These are phyloP conservation scores for Atta cephalotes DNA, from an alignment of 1,140 invertebrate genomes.

Conservation along the genomic window DNA sequence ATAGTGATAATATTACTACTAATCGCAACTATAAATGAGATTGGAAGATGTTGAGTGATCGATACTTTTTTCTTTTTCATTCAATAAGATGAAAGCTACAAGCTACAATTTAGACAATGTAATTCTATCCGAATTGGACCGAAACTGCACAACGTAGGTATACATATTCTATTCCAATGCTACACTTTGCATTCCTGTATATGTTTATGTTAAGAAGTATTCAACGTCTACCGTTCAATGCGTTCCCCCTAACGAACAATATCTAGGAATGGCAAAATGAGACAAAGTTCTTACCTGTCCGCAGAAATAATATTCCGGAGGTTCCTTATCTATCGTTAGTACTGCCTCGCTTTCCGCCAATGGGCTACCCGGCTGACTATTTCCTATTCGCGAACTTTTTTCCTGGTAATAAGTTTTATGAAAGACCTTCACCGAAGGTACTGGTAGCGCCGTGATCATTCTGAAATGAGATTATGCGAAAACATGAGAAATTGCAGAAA, in stretches of 20 bases:
- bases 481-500: not conserved
- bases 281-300: conserved; percentile 87
- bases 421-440: conserved; percentile 84
- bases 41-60: no score
- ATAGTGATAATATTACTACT: no score
- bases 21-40: no score
- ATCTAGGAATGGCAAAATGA: not conserved
- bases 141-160: no score
- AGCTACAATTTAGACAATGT: no score
- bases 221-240: not conserved
- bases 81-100: no score
- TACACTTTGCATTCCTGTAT: no score
- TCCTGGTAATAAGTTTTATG: conserved; percentile 85
- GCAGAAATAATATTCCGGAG: conserved; percentile 90
- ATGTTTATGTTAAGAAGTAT: no score
- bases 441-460: conserved; percentile 85
- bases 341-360: conserved; percentile 82
- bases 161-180: no score
- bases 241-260: not conserved
- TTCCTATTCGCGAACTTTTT: conserved; percentile 81
- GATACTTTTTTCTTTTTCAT: no score
- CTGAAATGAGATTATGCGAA: conserved; percentile 66
- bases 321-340: conserved; percentile 81
- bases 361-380: conserved; percentile 83
- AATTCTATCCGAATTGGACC: no score